Base-by-base conservation (phyloP, 2,888 invertebrate genomes). In the Drosophila lutescens region DNA sequence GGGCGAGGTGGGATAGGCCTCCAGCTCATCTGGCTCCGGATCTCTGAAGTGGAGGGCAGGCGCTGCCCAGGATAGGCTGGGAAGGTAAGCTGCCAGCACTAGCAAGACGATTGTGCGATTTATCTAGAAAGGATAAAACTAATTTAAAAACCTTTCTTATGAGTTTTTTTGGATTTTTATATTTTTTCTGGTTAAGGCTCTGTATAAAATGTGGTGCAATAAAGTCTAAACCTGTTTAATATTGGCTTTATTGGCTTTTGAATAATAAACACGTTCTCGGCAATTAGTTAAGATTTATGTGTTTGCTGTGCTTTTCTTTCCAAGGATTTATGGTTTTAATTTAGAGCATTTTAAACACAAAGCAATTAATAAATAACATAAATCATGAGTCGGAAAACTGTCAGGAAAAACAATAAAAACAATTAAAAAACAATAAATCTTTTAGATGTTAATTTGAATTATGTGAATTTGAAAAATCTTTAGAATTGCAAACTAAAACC, bases 1-100 rank as follows among this genome's bases (percentile, higher is more conserved):
- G 8, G 91, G 91, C 4, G 75, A 65, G 8, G 79, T 62, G 15
- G 79, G 81, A 55, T 83, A 83, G 5, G 53, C 57, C 44, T 76
- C 15, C 49, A 72, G 9, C 36, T 57, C 15, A 62, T 59, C 40
- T 6, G 40, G 40, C 4, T 15, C 58, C 17, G 30, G 30, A 7
- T 41, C 30, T 6, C 59, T 20, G 12, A 59, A 40, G 15, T 41
- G 58, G 6, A 59, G 9, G 6, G 62, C 56, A 6, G 88, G 88
- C 7, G 78, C 86, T 26, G 80, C 80, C 34, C 38, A 9, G 12
- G 68, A 46, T 15, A 49, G 17, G 51, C 62, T 66, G 5, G 65
- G 40, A 3, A 63, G 40, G 15, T 4, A 58, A 4, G 41, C 15
- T 40, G 40, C 41, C 13, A 66, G 26, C 10, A 63, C 32, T 15